phyloP scores from a whole-genome alignment of 2,888 invertebrate genomes.

The Lepidocyrtinus sp. region DNA sequence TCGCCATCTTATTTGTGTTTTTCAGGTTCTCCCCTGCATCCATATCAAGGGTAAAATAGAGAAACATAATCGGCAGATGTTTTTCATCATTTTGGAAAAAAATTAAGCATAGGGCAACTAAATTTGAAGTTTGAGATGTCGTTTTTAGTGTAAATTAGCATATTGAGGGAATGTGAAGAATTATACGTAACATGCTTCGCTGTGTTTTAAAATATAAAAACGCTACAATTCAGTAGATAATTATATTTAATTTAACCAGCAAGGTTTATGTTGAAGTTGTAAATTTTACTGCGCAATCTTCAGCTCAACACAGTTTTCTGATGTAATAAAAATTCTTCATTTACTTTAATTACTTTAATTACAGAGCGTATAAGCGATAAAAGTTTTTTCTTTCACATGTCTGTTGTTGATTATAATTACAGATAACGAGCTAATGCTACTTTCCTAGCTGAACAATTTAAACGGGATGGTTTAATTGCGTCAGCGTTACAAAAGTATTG shows the following conservation, averaged over 20 bases:
- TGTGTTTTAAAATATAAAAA: no score
- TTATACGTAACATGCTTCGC: no score
- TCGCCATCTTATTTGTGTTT: not conserved
- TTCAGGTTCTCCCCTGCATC: not conserved
- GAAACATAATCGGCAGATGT: not conserved
- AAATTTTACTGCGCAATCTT: no score
- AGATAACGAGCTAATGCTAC: not conserved
- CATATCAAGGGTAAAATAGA: not conserved
- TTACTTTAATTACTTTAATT: slow-evolving; percentile 4
- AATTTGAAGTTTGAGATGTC: no score
- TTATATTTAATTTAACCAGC: no score
- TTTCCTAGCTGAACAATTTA: not conserved
- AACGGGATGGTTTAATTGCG: not conserved
- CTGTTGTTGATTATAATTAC: slow-evolving; percentile 7
- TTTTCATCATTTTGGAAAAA: not conserved
- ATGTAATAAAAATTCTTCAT: not conserved
- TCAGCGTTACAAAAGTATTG: not conserved
- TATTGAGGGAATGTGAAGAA: no score
- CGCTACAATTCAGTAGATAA: no score
- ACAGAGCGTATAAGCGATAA: not conserved
- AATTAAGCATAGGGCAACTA: no score
- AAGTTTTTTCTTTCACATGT: not conserved
- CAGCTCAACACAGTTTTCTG: not conserved
- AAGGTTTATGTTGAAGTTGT: no score
- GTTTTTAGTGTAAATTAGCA: no score